Evolutionary conservation across 2,888 invertebrate species (phyloP).

Genomic region (Caenorhabditis doughertyi): DNA sequence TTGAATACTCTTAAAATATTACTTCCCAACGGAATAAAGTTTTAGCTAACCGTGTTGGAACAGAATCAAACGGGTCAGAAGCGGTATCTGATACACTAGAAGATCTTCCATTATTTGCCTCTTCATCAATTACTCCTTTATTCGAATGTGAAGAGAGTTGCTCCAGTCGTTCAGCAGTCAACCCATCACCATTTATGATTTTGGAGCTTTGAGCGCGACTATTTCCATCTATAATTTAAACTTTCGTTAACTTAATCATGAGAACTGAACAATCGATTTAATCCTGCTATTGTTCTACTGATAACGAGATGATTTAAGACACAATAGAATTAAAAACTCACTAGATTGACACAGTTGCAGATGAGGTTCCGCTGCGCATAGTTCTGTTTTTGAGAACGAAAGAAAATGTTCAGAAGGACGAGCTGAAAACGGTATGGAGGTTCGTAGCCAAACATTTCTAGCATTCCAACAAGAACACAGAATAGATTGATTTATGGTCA

Average conservation of each 20-base stretch:
- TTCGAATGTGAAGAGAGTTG: conserved; percentile 54
- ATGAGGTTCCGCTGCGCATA: conserved; percentile 72
- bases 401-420: conserved; percentile 57
- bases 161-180: conserved; percentile 60
- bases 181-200: conserved; percentile 57
- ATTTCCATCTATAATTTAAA: conserved; percentile 8
- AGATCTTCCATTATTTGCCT: conserved; percentile 42
- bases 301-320: background rate
- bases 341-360: conserved; percentile 58
- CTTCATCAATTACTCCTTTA: conserved; percentile 61
- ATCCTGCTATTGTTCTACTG: conserved; percentile 8
- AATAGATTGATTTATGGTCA: conserved; percentile 20
- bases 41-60: conserved; percentile 51
- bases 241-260: conserved; percentile 15
- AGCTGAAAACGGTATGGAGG: conserved; percentile 18
- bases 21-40: too few relatives aligned
- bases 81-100: conserved; percentile 12
- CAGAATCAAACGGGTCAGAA: conserved; percentile 52
- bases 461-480: background rate
- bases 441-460: background rate
- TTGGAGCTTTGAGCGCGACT: conserved; percentile 54
- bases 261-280: background rate
- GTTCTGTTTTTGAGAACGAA: conserved; percentile 65
- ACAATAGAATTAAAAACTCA: conserved; percentile 32
- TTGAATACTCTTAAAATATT: too few relatives aligned